phyloP scores from a whole-genome alignment of 2,113 vertebrate species.

The Herpetotheres cachinnans region DNA sequence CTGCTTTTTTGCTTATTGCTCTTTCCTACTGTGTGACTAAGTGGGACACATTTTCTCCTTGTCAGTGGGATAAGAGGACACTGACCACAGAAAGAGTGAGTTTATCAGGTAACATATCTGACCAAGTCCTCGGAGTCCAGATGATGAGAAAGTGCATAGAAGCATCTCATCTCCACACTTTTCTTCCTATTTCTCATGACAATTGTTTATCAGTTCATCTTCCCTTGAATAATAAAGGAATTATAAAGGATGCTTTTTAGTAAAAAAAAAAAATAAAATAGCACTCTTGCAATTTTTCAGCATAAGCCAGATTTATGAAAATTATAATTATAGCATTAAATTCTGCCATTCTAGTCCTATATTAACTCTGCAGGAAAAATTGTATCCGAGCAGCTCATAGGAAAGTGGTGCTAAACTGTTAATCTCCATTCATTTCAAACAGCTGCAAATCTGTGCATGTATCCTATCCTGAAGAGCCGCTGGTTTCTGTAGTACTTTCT shows the following conservation, averaged over 20 bases:
- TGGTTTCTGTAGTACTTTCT: neutral
- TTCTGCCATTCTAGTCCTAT: neutral
- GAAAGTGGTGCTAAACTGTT: neutral
- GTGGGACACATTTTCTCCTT: neutral
- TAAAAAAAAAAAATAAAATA: neutral
- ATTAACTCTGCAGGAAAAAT: constrained; percentile 26
- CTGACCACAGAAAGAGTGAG: neutral
- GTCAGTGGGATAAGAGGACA: neutral
- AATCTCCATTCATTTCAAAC: neutral
- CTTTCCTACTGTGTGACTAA: neutral
- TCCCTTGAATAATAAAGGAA: neutral
- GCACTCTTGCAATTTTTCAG: neutral
- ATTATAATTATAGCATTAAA: constrained; percentile 19
- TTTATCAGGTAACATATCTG: neutral
- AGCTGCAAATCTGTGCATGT: neutral
- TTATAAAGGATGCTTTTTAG: neutral
- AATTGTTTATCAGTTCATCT: neutral
- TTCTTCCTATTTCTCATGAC: neutral
- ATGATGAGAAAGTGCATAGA: neutral
- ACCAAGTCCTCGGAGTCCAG: neutral
- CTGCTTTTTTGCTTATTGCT: neutral
- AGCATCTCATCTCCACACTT: neutral
- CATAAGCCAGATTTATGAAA: neutral
- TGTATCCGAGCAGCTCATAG: neutral
- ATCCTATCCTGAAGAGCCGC: neutral